These are phyloP conservation scores for Gymnobelideus leadbeateri DNA, from an alignment of 2,113 vertebrate species.

Conservation along the genomic window DNA sequence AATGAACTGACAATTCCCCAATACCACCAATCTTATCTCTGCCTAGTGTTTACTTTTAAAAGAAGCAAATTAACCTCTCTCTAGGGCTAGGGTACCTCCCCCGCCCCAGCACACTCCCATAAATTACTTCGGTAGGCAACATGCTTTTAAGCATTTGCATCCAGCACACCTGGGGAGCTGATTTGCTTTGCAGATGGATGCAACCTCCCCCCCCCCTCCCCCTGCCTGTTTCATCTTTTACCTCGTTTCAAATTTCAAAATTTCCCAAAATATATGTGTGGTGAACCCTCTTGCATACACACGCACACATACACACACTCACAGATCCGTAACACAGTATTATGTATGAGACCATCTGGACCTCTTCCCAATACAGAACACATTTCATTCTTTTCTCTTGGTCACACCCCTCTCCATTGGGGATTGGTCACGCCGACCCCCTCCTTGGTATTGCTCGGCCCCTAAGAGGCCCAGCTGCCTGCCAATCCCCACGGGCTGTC, in stretches of 20 bases:
- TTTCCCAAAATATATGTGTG: slow-evolving; percentile 27
- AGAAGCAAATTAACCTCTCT: slow-evolving; percentile 13
- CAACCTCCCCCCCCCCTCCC: not conserved
- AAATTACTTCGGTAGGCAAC: not conserved
- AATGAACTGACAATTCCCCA: not conserved
- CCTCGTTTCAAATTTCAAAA: not conserved
- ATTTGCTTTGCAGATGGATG: slow-evolving; percentile 14
- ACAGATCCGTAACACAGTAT: not conserved
- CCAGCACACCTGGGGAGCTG: not conserved
- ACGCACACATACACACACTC: not conserved
- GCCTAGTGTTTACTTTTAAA: slow-evolving; percentile 21
- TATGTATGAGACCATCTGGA: not conserved
- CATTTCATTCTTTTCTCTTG: slow-evolving; percentile 68
- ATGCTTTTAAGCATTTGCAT: not conserved
- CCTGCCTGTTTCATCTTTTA: not conserved
- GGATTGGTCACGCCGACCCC: slow-evolving; percentile 73
- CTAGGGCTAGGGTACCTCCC: not conserved
- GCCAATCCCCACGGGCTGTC: slow-evolving; percentile 82
- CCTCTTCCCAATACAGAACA: slow-evolving; percentile 33
- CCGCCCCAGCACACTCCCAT: not conserved
- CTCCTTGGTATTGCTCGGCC: not conserved
- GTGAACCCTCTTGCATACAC: slow-evolving; percentile 29
- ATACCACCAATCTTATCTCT: slow-evolving; percentile 12
- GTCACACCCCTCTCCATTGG: slow-evolving; percentile 72
- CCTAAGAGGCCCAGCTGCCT: slow-evolving; percentile 70